phyloP scores from a whole-genome alignment of 1,140 invertebrate species.

The Drosophila kepulauana region DNA sequence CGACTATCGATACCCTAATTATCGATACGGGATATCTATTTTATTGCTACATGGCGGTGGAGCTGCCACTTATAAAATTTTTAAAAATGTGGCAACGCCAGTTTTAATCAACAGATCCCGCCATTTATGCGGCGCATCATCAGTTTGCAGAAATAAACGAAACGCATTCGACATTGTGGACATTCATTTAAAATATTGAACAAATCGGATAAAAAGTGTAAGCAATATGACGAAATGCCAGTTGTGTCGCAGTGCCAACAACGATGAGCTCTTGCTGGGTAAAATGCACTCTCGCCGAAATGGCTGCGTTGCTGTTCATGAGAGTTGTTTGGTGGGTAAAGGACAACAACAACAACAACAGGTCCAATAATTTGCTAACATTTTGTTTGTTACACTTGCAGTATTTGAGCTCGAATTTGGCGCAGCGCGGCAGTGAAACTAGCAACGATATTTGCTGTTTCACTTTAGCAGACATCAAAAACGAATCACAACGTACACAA shows the following conservation, averaged over 20 bases:
- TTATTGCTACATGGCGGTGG: too few relatives aligned
- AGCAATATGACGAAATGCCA: constrained; percentile 15
- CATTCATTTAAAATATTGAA: neutral
- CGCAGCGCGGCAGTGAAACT: constrained; percentile 31
- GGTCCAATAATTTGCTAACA: too few relatives aligned
- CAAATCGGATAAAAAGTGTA: constrained; percentile 17
- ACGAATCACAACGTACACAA: constrained; percentile 27
- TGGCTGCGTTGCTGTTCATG: constrained; percentile 25
- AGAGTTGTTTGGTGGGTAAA: constrained; percentile 55
- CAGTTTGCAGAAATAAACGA: neutral
- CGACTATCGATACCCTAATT: too few relatives aligned
- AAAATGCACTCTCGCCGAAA: neutral
- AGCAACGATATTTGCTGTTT: constrained; percentile 38
- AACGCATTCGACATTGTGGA: neutral
- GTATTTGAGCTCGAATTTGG: constrained; percentile 62
- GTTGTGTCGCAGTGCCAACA: constrained; percentile 1
- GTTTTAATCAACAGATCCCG: neutral
- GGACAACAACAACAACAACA: neutral
- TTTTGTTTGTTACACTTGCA: neutral
- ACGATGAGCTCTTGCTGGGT: constrained; percentile 18
- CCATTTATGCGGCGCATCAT: neutral
- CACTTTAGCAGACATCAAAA: constrained; percentile 35
- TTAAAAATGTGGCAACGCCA: too few relatives aligned
- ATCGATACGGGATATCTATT: too few relatives aligned
- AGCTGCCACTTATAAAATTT: too few relatives aligned